phyloP scores from a whole-genome alignment of 2,113 vertebrate species.

The Pluvialis apricaria region DNA sequence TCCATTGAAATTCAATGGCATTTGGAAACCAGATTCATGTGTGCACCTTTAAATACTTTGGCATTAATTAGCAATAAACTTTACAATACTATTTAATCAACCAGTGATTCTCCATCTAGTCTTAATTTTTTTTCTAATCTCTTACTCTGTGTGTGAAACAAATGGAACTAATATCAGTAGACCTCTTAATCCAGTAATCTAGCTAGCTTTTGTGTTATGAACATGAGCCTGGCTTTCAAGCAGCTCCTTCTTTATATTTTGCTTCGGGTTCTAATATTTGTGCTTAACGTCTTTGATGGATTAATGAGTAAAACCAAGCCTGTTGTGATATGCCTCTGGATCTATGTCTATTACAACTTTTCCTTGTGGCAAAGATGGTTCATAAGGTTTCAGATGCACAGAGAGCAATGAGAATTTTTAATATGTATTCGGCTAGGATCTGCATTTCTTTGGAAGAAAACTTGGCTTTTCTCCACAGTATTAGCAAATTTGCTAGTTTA shows the following conservation, averaged over 20 bases:
- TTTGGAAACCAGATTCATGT: not conserved
- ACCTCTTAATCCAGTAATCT: not conserved
- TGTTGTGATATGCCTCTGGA: not conserved
- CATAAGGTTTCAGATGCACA: not conserved
- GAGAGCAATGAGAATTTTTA: not conserved
- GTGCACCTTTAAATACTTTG: not conserved
- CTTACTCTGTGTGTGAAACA: not conserved
- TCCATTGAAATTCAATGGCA: not conserved
- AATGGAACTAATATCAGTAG: not conserved
- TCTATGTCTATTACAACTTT: not conserved
- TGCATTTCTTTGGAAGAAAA: not conserved
- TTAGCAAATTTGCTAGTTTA: not conserved
- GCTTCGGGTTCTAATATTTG: not conserved
- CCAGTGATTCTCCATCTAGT: not conserved
- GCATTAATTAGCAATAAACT: not conserved
- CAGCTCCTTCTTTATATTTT: not conserved
- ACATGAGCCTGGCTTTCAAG: not conserved
- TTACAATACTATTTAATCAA: not conserved
- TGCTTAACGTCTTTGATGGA: not conserved
- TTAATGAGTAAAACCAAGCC: not conserved
- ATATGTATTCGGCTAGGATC: not conserved
- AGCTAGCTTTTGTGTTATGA: not conserved
- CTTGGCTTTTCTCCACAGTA: not conserved
- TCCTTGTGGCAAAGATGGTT: not conserved
- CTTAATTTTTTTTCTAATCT: not conserved